phyloP scores from a whole-genome alignment of 2,113 vertebrate species.

The Oryctolagus cuniculus region DNA sequence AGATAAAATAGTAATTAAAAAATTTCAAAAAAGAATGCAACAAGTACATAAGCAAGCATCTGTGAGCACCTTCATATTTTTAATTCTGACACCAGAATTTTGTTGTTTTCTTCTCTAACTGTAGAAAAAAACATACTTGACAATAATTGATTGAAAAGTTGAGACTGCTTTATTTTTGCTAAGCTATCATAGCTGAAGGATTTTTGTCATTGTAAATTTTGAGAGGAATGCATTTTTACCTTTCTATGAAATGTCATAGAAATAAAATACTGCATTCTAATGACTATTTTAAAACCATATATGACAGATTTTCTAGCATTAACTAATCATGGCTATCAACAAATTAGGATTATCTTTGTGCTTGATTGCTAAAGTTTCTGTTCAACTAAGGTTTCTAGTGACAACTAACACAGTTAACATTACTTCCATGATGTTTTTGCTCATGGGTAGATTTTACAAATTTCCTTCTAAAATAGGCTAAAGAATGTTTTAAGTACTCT shows the following conservation, averaged over 20 bases:
- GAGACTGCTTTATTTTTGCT: neutral
- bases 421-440: neutral
- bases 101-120: neutral
- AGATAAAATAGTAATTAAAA: too few relatives aligned
- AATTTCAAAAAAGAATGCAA: neutral
- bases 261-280: neutral
- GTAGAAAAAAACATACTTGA: neutral
- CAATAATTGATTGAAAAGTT: neutral
- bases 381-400: neutral
- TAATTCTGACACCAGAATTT: neutral
- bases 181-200: neutral
- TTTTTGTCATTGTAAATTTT: neutral
- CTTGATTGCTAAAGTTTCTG: neutral
- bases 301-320: neutral
- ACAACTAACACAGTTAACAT: neutral
- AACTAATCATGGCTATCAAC: constrained; percentile 13
- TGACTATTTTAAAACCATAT: neutral
- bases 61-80: neutral
- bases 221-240: neutral
- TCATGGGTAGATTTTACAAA: neutral
- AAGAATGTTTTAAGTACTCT: neutral
- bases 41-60: neutral
- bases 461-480: constrained; percentile 27
- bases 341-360: constrained; percentile 44
- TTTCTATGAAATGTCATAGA: neutral